Evolutionary conservation across 2,888 invertebrate genomes (phyloP).

Genomic region (Sinohyriopsis cumingii): DNA sequence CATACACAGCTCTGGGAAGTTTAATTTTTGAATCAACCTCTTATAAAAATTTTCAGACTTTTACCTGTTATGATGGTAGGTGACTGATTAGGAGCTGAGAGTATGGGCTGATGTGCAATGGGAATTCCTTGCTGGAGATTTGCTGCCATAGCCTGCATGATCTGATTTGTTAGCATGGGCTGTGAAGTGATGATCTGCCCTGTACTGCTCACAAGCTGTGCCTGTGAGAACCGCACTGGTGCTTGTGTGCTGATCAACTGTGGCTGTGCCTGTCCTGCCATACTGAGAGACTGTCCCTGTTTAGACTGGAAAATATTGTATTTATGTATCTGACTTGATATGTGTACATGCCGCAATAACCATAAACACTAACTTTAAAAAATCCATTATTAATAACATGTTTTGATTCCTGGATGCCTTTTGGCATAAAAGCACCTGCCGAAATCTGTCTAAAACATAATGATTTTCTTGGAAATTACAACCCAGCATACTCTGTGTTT

Average conservation of each 20-base stretch:
- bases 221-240: slow-evolving; percentile 54
- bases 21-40: too few species aligned
- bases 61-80: slow-evolving; percentile 49
- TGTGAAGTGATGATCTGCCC: slow-evolving; percentile 62
- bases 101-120: slow-evolving; percentile 55
- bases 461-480: too few species aligned
- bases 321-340: too few species aligned
- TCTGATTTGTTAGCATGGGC: slow-evolving; percentile 62
- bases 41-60: neutral
- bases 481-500: too few species aligned
- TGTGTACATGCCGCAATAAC: too few species aligned
- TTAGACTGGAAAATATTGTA: slow-evolving; percentile 39
- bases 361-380: too few species aligned
- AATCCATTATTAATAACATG: too few species aligned
- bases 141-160: slow-evolving; percentile 63
- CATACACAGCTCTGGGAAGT: too few species aligned
- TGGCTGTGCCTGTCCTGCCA: slow-evolving; percentile 48
- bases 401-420: too few species aligned
- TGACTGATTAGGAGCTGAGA: slow-evolving; percentile 56
- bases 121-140: slow-evolving; percentile 58
- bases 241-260: slow-evolving; percentile 57
- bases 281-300: slow-evolving; percentile 45
- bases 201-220: slow-evolving; percentile 59
- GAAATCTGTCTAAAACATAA: too few species aligned
- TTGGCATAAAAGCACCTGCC: too few species aligned